Conservation (phyloP, 2,797 vertebrate genomes). For the Micrastur ruficollis region DNA sequence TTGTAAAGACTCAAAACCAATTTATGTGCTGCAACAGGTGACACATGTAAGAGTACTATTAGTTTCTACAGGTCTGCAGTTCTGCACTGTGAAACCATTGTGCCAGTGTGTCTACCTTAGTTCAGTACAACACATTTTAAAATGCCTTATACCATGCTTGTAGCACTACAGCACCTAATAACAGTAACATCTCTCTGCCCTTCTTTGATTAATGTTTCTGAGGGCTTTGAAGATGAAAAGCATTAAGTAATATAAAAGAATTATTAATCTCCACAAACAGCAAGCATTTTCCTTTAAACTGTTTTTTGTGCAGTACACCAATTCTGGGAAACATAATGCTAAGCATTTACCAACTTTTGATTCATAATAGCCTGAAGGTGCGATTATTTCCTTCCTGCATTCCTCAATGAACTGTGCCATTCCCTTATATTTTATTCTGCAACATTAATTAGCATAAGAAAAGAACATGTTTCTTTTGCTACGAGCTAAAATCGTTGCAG, state of each 20-base stretch:
- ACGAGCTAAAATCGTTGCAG: neutral
- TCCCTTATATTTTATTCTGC: neutral
- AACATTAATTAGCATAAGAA: neutral
- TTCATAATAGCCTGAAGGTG: neutral
- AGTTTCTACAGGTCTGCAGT: neutral
- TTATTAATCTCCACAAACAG: neutral
- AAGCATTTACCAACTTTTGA: neutral
- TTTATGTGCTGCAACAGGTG: too few relatives aligned
- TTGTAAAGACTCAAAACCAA: neutral
- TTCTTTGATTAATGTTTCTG: neutral
- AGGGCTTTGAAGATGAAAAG: neutral
- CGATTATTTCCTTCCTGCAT: neutral
- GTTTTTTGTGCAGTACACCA: neutral
- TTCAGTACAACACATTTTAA: neutral
- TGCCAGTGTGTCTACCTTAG: fast-evolving
- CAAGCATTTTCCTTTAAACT: neutral
- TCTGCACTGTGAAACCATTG: neutral
- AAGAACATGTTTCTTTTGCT: neutral
- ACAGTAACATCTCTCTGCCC: neutral
- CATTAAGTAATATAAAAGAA: neutral
- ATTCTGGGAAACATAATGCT: neutral
- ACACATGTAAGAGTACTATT: fast-evolving
- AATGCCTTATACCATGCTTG: neutral
- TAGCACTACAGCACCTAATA: neutral
- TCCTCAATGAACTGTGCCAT: neutral